phyloP scores from a whole-genome alignment of 2,888 invertebrate species.

The Merodon equestris region DNA sequence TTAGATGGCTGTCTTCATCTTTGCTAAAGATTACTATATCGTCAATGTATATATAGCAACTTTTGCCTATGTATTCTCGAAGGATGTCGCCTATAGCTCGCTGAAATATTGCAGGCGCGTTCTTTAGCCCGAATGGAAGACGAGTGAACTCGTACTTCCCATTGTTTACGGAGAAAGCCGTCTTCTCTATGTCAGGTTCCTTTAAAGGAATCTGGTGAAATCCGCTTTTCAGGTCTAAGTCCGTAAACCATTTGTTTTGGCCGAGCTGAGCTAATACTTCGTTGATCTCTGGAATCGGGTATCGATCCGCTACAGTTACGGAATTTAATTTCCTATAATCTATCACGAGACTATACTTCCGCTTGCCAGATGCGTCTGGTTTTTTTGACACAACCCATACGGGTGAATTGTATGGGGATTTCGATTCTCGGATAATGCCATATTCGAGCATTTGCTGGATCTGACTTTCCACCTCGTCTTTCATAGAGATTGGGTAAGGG shows the following conservation, averaged over 20 bases:
- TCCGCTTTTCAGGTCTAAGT: conserved; percentile 33
- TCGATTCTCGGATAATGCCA: too few species aligned
- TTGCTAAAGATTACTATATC: conserved; percentile 50
- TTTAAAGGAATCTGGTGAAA: conserved; percentile 48
- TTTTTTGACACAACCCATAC: conserved; percentile 16
- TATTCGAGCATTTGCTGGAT: conserved; percentile 16
- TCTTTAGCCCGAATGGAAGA: conserved; percentile 43
- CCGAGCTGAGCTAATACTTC: conserved; percentile 19
- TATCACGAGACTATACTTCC: conserved; percentile 8
- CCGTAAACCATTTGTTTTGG: conserved; percentile 13
- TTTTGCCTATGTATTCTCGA: conserved; percentile 24
- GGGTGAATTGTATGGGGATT: conserved; percentile 23
- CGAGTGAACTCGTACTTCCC: conserved; percentile 38
- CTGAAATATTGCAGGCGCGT: conserved; percentile 37
- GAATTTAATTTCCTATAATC: conserved; percentile 47
- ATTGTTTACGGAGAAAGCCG: conserved; percentile 31
- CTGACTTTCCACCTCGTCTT: conserved; percentile 35
- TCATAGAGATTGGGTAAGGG: conserved; percentile 25
- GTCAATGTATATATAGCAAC: conserved; percentile 37
- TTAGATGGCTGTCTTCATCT: conserved; percentile 25
- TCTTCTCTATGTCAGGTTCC: conserved; percentile 27
- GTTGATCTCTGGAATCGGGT: conserved; percentile 26
- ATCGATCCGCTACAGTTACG: conserved; percentile 33
- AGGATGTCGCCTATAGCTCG: conserved; percentile 27
- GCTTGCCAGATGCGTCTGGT: not conserved